Evolutionary conservation across 2,888 invertebrate species (phyloP).

Genomic region (Caenorhabditis sp.): DNA sequence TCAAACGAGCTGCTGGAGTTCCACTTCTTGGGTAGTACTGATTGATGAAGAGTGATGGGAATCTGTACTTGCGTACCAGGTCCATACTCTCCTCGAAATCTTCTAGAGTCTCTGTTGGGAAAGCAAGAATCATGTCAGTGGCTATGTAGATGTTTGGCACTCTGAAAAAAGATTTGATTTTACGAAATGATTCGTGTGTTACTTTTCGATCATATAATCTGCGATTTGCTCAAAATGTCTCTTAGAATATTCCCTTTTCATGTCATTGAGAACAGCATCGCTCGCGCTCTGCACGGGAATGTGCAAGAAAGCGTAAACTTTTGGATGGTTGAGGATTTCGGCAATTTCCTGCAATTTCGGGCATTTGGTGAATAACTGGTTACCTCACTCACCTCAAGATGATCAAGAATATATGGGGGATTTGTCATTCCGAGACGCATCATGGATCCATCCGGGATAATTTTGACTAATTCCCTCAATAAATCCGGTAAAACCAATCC

Average conservation of each 20-base stretch:
- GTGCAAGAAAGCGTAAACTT: conserved; percentile 96
- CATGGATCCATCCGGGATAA: conserved; percentile 86
- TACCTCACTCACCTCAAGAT: conserved; percentile 87
- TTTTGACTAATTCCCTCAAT: conserved; percentile 90
- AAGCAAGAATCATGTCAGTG: conserved; percentile 98
- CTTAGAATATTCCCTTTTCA: conserved; percentile 96
- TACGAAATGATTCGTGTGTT: background rate
- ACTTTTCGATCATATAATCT: conserved; percentile 89
- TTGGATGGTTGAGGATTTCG: conserved; percentile 90
- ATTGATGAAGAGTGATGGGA: conserved; percentile 95
- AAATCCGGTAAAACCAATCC: conserved; percentile 90
- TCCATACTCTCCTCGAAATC: conserved; percentile 91
- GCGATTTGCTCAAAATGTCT: conserved; percentile 93
- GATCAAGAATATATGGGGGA: conserved; percentile 98
- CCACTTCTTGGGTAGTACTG: conserved; percentile 97
- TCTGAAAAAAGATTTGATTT: conserved; percentile 85
- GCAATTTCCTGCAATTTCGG: conserved; percentile 88
- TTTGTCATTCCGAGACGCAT: conserved; percentile 93
- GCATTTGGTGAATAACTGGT: no score
- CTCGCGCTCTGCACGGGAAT: conserved; percentile 99
- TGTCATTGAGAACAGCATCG: conserved; percentile 92
- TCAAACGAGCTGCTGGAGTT: conserved; percentile 95
- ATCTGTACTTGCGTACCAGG: conserved; percentile 91
- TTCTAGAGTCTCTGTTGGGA: conserved; percentile 94
- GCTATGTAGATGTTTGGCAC: conserved; percentile 95